phyloP scores from a whole-genome alignment of 1,140 invertebrate species.

The Drosophila equinoxialis region DNA sequence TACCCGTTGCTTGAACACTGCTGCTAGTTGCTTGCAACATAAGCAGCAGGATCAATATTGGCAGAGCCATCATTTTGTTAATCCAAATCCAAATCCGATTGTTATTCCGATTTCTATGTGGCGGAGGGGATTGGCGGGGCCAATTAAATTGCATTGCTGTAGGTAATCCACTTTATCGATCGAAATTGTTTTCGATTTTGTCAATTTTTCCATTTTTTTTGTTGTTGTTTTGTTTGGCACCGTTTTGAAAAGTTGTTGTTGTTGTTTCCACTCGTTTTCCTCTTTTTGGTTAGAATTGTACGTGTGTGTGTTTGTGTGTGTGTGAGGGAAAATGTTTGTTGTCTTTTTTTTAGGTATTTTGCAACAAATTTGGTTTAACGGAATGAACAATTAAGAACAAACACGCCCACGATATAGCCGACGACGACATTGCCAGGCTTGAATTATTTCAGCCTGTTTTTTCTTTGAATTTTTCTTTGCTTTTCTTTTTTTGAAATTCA shows the following conservation, averaged over 20 bases:
- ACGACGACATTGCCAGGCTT: slow-evolving; percentile 25
- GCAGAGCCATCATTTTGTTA: slow-evolving; percentile 8
- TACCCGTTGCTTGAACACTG: slow-evolving; percentile 8
- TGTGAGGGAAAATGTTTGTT: background rate
- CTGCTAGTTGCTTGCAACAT: slow-evolving; percentile 10
- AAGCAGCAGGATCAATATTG: slow-evolving; percentile 1
- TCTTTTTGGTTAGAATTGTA: background rate
- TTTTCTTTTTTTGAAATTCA: slow-evolving; percentile 23
- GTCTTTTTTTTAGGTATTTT: background rate
- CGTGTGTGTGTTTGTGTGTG: background rate
- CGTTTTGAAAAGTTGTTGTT: background rate
- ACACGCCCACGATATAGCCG: background rate
- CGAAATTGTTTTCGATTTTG: background rate
- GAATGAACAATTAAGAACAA: slow-evolving; percentile 9
- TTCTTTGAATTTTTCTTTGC: slow-evolving; percentile 5
- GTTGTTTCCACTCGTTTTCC: background rate
- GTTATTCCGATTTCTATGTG: background rate
- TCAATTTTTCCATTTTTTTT: background rate
- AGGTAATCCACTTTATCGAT: background rate
- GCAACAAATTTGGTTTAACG: background rate
- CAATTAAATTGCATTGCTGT: background rate
- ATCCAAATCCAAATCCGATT: slow-evolving; percentile 4
- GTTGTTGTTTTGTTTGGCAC: background rate
- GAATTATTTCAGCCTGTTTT: slow-evolving; percentile 12
- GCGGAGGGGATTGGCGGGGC: background rate